These are phyloP conservation scores for Phocoena sinus DNA, from an alignment of 2,113 vertebrate species.

Conservation along the genomic window DNA sequence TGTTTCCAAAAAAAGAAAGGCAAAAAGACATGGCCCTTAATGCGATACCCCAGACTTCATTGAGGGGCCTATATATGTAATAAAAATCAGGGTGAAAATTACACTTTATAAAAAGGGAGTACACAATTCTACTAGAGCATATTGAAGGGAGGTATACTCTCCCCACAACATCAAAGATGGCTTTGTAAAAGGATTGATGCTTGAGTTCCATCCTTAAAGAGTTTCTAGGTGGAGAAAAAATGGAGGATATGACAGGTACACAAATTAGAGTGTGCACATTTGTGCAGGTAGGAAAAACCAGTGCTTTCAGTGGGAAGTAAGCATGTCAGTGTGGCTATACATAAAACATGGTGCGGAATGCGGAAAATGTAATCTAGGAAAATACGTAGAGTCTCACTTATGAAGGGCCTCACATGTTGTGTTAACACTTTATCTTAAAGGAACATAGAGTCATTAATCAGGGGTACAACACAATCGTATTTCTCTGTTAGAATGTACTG, in stretches of 20 bases:
- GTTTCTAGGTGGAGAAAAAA: not conserved
- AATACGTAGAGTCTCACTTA: not conserved
- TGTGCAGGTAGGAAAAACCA: not conserved
- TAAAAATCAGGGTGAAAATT: not conserved
- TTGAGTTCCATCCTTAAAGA: not conserved
- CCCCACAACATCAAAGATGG: not conserved
- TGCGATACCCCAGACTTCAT: not conserved
- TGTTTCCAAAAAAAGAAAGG: not conserved
- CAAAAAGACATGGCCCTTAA: not conserved
- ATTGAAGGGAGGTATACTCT: not conserved
- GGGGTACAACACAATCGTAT: not conserved
- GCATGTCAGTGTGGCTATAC: not conserved
- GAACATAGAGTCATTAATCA: not conserved
- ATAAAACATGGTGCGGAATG: not conserved
- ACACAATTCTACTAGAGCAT: not conserved
- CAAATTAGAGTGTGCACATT: not conserved
- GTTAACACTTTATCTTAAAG: not conserved
- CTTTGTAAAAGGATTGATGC: not conserved
- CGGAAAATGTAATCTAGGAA: not conserved
- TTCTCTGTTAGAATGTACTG: not conserved
- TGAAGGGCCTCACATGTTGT: not conserved
- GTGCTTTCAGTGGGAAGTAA: not conserved
- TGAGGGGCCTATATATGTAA: not conserved
- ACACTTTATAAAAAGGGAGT: not conserved
- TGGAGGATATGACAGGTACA: not conserved